These are phyloP conservation scores for Campoplex nolae DNA, from an alignment of 2,888 invertebrate species.

Conservation along the genomic window DNA sequence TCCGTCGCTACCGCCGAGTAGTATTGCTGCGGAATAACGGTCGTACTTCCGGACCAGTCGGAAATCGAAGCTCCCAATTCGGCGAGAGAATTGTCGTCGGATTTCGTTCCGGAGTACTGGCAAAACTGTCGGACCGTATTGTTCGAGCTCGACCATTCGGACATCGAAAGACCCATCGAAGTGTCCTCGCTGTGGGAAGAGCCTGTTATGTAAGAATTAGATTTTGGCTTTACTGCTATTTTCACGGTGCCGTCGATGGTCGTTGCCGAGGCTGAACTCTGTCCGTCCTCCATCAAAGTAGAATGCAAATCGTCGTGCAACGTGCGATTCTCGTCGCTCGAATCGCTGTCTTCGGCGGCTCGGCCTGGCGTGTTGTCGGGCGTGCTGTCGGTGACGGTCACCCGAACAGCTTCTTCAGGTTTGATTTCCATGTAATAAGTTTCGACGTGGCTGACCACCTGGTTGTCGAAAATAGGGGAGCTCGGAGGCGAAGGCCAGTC, in stretches of 20 bases:
- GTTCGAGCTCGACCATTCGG: slow-evolving; percentile 95
- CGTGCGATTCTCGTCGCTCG: slow-evolving; percentile 89
- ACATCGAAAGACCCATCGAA: slow-evolving; percentile 93
- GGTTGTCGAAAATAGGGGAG: slow-evolving; percentile 89
- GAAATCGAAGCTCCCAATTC: slow-evolving; percentile 92
- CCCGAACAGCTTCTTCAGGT: slow-evolving; percentile 92
- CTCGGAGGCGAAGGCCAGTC: slow-evolving; percentile 94
- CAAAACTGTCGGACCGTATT: slow-evolving; percentile 92
- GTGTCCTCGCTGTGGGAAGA: slow-evolving; percentile 95
- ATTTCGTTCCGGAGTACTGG: slow-evolving; percentile 89
- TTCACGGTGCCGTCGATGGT: slow-evolving; percentile 93
- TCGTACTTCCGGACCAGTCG: slow-evolving; percentile 93
- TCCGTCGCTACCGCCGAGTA: slow-evolving; percentile 77
- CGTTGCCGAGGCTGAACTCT: slow-evolving; percentile 86
- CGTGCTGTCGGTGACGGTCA: slow-evolving; percentile 90
- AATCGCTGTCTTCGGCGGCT: slow-evolving; percentile 86
- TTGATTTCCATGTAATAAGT: slow-evolving; percentile 92
- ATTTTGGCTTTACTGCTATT: slow-evolving; percentile 91
- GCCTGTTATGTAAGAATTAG: slow-evolving; percentile 89
- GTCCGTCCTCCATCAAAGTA: slow-evolving; percentile 81
- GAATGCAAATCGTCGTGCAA: slow-evolving; percentile 87
- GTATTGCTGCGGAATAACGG: slow-evolving; percentile 88
- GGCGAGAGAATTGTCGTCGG: slow-evolving; percentile 91
- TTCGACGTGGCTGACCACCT: slow-evolving; percentile 91
- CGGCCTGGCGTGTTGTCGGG: slow-evolving; percentile 86